Conservation (phyloP, 2,113 vertebrate genomes). For the Thomomys bottae region DNA sequence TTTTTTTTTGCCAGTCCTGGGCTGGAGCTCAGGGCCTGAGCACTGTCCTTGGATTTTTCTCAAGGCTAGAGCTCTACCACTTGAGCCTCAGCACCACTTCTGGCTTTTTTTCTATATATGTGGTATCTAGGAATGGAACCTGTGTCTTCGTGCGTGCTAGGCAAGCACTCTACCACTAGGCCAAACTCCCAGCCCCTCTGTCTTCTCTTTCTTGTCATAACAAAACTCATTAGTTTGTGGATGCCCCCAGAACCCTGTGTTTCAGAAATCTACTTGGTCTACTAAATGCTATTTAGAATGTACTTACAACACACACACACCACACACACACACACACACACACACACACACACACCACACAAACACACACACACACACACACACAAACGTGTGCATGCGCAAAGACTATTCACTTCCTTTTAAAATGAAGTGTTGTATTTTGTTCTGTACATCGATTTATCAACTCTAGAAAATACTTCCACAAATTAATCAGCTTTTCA, state of each 20-base stretch:
- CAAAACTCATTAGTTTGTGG: not conserved
- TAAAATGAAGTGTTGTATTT: not conserved
- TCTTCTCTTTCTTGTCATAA: not conserved
- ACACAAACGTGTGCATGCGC: too few relatives aligned
- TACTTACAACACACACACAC: not conserved
- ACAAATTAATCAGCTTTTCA: slow-evolving; percentile 65
- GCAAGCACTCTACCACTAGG: too few relatives aligned
- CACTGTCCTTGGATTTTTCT: too few relatives aligned
- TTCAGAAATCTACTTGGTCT: not conserved
- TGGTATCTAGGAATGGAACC: too few relatives aligned
- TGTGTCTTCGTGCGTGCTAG: too few relatives aligned
- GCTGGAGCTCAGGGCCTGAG: too few relatives aligned
- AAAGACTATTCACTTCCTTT: slow-evolving; percentile 19
- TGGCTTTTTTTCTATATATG: too few relatives aligned
- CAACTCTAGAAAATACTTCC: slow-evolving; percentile 41
- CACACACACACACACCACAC: not conserved
- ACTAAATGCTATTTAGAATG: not conserved
- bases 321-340: not conserved
- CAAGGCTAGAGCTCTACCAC: too few relatives aligned
- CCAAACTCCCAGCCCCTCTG: too few relatives aligned
- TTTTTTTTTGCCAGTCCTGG: too few relatives aligned
- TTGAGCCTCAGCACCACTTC: too few relatives aligned
- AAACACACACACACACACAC: not conserved
- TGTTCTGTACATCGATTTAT: slow-evolving; percentile 48
- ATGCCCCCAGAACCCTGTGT: not conserved